Evolutionary conservation across 2,113 vertebrate species (phyloP).

Genomic region (Cyanistes caeruleus): DNA sequence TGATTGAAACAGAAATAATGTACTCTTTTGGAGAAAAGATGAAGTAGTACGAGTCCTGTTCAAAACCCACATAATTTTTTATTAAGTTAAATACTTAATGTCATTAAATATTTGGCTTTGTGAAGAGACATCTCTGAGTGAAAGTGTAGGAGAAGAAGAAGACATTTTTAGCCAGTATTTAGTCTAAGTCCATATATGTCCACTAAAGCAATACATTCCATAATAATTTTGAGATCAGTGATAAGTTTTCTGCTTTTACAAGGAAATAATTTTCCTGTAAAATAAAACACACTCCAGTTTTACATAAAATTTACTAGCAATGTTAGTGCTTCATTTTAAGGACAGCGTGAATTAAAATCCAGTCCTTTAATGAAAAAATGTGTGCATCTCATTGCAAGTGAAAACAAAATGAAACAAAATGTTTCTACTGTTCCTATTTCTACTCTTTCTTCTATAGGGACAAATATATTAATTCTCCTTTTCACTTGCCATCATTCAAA

Average conservation of each 20-base stretch:
- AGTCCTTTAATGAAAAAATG: not conserved
- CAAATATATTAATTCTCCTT: not conserved
- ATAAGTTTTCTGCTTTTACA: not conserved
- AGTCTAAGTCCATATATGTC: not conserved
- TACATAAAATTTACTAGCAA: not conserved
- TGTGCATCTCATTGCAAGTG: not conserved
- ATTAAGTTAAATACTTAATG: not conserved
- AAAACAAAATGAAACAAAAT: not conserved
- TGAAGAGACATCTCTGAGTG: not conserved
- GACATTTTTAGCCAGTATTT: not conserved
- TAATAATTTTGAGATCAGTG: not conserved
- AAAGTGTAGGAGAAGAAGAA: not conserved
- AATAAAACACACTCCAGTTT: not conserved
- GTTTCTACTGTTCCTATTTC: not conserved
- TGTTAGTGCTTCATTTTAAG: not conserved
- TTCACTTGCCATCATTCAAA: not conserved
- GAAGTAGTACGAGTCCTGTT: not conserved
- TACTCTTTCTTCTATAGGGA: not conserved
- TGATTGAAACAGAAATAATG: slow-evolving; percentile 5
- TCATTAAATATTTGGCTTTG: not conserved
- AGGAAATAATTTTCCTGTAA: not conserved
- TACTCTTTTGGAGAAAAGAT: not conserved
- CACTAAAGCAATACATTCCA: not conserved
- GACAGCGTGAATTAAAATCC: not conserved
- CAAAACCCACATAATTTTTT: not conserved